A percentile compares a stretch with the other conserved stretches of the same genome.
These are phyloP conservation scores for Cordylochernes scorpioides DNA, from an alignment of 2,888 invertebrate genomes.

Conservation along the genomic window DNA sequence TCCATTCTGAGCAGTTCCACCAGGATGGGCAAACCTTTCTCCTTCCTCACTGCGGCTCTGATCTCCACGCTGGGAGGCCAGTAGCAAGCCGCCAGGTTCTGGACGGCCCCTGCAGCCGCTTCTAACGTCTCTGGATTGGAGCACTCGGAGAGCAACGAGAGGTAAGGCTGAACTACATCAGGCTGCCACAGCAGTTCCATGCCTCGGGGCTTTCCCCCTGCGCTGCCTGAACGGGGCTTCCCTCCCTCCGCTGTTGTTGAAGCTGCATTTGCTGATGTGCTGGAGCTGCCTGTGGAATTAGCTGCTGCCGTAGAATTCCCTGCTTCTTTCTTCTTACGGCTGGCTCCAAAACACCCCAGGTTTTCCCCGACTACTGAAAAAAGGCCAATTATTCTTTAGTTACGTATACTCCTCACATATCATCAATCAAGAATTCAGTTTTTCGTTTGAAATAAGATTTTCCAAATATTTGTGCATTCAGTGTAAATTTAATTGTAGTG, in stretches of 20 bases:
- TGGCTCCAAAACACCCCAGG: slow-evolving; percentile 79
- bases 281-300: too few species aligned
- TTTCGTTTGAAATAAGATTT: too few species aligned
- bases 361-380: slow-evolving; percentile 60
- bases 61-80: slow-evolving; percentile 46
- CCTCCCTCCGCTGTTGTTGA: not conserved
- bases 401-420: too few species aligned
- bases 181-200: slow-evolving; percentile 65
- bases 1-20: slow-evolving; percentile 92
- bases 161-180: slow-evolving; percentile 65
- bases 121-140: slow-evolving; percentile 90
- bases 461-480: too few species aligned
- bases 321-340: slow-evolving; percentile 47
- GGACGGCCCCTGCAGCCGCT: slow-evolving; percentile 93
- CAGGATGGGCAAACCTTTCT: slow-evolving; percentile 82
- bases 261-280: too few species aligned
- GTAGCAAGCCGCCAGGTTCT: slow-evolving; percentile 93
- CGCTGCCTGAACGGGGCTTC: not conserved
- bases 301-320: not conserved
- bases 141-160: slow-evolving; percentile 68
- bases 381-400: too few species aligned
- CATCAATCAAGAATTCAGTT: too few species aligned
- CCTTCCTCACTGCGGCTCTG: slow-evolving; percentile 77
- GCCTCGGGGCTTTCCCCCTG: slow-evolving; percentile 22
- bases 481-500: too few species aligned